Evolutionary conservation across 2,888 invertebrate genomes (phyloP).

Genomic region (Heliconius aoede): DNA sequence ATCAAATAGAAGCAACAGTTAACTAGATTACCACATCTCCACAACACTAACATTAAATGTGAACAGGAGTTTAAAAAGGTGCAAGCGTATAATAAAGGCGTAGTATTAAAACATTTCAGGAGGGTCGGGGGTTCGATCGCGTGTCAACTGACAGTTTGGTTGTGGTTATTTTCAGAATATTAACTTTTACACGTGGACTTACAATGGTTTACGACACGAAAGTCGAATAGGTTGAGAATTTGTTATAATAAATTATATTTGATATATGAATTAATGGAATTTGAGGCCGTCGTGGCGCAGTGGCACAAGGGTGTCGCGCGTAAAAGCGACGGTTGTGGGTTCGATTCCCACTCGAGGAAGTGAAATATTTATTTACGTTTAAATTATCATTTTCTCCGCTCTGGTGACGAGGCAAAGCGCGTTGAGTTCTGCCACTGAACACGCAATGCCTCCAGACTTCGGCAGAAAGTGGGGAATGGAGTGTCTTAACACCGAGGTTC

Average conservation of each 20-base stretch:
- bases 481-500: too few relatives aligned
- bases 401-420: too few relatives aligned
- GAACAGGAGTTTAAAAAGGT: constrained; percentile 28
- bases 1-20: neutral
- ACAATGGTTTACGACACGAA: constrained; percentile 35
- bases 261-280: constrained; percentile 2
- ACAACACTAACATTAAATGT: neutral
- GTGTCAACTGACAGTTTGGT: constrained; percentile 30
- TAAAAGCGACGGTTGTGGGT: too few relatives aligned
- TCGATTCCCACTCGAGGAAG: too few relatives aligned
- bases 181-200: constrained; percentile 31
- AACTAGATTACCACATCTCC: constrained; percentile 1
- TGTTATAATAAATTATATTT: constrained; percentile 8
- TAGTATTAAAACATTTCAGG: constrained; percentile 42
- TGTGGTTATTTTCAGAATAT: constrained; percentile 35
- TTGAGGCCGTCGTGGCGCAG: neutral
- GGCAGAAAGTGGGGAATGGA: too few relatives aligned
- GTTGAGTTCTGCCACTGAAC: too few relatives aligned
- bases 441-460: too few relatives aligned
- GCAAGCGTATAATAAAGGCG: constrained; percentile 40
- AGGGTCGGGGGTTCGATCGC: constrained; percentile 27
- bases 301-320: too few relatives aligned
- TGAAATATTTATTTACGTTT: too few relatives aligned
- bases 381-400: too few relatives aligned
- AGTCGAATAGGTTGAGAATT: constrained; percentile 27